Evolutionary conservation across 2,888 invertebrate genomes (phyloP).

Genomic region (Trichacis sp.): DNA sequence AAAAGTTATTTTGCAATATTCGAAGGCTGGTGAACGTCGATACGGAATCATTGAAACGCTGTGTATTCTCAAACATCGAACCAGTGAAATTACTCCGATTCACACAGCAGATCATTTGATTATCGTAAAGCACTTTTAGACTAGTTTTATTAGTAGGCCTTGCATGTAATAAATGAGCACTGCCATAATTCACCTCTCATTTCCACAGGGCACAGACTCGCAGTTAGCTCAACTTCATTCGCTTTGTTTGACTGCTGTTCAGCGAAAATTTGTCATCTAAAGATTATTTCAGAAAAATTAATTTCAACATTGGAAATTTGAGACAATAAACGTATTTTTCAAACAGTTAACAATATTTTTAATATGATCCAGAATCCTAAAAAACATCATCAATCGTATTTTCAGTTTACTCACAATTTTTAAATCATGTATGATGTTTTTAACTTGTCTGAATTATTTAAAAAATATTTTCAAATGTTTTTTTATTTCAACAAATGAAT

Average conservation of each 20-base stretch:
- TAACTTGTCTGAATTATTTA: too few relatives aligned
- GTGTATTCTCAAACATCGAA: slow-evolving; percentile 55
- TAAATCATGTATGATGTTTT: neutral
- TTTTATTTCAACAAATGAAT: too few relatives aligned
- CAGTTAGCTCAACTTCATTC: slow-evolving; percentile 67
- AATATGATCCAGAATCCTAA: too few relatives aligned
- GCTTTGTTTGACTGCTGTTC: slow-evolving; percentile 61
- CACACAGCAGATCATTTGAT: too few relatives aligned
- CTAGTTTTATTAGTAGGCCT: slow-evolving; percentile 62
- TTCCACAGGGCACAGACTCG: slow-evolving; percentile 53
- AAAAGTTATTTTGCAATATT: neutral
- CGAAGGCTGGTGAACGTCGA: too few relatives aligned
- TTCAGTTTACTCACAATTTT: neutral
- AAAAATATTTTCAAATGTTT: too few relatives aligned
- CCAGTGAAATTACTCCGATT: slow-evolving; percentile 56
- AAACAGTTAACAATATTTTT: too few relatives aligned
- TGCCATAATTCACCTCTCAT: slow-evolving; percentile 7
- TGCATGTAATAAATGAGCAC: slow-evolving; percentile 47
- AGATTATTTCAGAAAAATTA: slow-evolving; percentile 32
- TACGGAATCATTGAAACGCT: slow-evolving; percentile 59
- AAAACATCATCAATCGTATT: too few relatives aligned
- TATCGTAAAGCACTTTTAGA: slow-evolving; percentile 39
- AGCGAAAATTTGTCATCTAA: slow-evolving; percentile 53
- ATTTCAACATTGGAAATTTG: too few relatives aligned
- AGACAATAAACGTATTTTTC: too few relatives aligned